These are phyloP conservation scores for Chamaetylas fuelleborni DNA, from an alignment of 2,113 vertebrate species.

Conservation along the genomic window DNA sequence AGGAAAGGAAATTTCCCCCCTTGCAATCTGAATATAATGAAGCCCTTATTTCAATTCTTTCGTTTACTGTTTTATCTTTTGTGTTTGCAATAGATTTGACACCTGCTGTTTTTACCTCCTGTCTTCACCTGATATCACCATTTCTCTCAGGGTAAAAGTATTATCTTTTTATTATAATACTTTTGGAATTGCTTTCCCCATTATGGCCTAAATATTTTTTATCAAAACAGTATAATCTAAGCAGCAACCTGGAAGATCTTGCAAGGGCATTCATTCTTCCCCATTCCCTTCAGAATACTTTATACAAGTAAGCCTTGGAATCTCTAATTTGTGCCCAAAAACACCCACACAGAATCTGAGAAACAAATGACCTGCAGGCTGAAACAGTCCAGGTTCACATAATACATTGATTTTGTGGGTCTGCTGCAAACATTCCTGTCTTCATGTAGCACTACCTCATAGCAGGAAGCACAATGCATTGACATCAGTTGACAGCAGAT, in stretches of 20 bases:
- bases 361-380: background rate
- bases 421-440: background rate
- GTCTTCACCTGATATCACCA: background rate
- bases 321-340: background rate
- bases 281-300: background rate
- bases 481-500: background rate
- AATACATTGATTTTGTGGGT: background rate
- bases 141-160: conserved; percentile 18
- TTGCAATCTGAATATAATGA: conserved; percentile 5
- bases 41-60: conserved; percentile 25
- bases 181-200: conserved; percentile 26
- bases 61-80: conserved; percentile 1
- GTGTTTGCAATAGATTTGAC: conserved; percentile 33
- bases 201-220: conserved; percentile 4
- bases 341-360: background rate
- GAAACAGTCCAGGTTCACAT: background rate
- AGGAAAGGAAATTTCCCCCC: conserved; percentile 4
- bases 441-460: background rate
- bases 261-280: background rate
- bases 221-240: conserved; percentile 29
- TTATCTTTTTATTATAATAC: conserved; percentile 31
- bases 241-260: background rate
- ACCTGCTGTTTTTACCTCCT: conserved; percentile 42
- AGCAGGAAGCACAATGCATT: background rate
- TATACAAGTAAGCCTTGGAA: background rate